Conservation (phyloP, 2,797 vertebrate genomes). For the Oceanodroma leucorhoa region DNA sequence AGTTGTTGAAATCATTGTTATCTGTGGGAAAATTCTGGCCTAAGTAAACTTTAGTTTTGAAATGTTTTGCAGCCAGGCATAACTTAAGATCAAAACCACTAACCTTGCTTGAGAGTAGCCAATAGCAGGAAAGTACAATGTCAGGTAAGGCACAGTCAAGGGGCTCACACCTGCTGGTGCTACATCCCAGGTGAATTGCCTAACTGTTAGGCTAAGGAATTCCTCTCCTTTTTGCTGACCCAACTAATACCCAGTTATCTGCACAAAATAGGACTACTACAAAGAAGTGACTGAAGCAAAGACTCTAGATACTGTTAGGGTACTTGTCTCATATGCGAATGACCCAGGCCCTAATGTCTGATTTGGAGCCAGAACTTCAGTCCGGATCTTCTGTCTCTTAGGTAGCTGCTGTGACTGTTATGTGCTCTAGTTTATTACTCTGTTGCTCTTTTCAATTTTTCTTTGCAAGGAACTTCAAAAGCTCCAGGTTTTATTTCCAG, state of each 20-base stretch:
- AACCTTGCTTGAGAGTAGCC: background rate
- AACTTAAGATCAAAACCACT: background rate
- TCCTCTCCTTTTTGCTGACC: background rate
- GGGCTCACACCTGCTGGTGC: background rate
- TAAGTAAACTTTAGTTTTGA: background rate
- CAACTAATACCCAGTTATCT: background rate
- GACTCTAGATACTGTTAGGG: background rate
- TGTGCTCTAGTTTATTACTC: background rate
- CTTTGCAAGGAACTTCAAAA: conserved; percentile 41
- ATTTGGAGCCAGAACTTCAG: background rate
- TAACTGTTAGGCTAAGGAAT: background rate
- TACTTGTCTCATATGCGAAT: rapidly evolving
- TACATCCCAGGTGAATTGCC: background rate
- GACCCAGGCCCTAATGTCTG: background rate
- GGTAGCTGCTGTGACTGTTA: background rate
- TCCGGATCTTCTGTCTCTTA: background rate
- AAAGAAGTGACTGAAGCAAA: background rate
- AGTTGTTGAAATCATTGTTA: background rate
- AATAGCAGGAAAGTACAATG: background rate
- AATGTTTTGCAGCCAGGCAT: background rate
- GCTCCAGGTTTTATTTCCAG: conserved; percentile 26
- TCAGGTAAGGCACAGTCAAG: background rate
- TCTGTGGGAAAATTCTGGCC: background rate
- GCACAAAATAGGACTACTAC: background rate
- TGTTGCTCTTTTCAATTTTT: background rate